Base-by-base conservation (phyloP, 2,113 vertebrate genomes). In the Lipophrys pholis region DNA sequence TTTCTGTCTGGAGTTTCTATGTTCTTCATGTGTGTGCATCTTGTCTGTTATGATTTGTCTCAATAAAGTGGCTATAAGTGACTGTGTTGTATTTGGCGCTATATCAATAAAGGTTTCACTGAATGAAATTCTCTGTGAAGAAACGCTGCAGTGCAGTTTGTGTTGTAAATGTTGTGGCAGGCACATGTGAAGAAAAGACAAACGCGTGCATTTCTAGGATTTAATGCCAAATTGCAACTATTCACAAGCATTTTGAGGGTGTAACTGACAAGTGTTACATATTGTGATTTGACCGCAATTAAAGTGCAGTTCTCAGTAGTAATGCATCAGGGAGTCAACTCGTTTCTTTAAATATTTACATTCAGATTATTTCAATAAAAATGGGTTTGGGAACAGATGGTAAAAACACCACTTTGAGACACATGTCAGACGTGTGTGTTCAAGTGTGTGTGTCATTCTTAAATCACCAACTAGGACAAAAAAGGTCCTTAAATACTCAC, bases 291-390 rank as follows among this genome's bases (percentile, higher is more conserved):
- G n/a, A 65, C 58, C 59, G 54, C 41, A 61, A 14, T 12, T 52
- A 43, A 49, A 63, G 15, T 50, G 43, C 30, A 52, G n/a, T 45
- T 70, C 21, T 56, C 11, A 64, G 42, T 58, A 11, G 42, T 41
- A 46, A 58, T 60, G 2, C 9, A 15, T 59, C 16, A 15, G 38
- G 63, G 57, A 51, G 69, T 15, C 73, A 74, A 70, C 7, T 5
- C 15, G 16, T 53, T 63, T 40, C 49, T 62, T 75, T n/a, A 35
- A 56, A 56, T 87, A 87, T 87, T 83, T 88, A 85, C 88, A 87
- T 62, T 16, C 10, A 61, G 5, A 59, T 50, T 2, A 38, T 66
- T 73, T 53, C 5, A 49, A 39, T 46, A 36, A 52, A 7, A 50
- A 35, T 15, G 4, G 12, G 35, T 42, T 11, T 8, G 38, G 9